Percentiles rank a stretch among this genome's conserved stretches.
Evolutionary conservation across 2,888 invertebrate species (phyloP).

Genomic region (Bellardia pandia): DNA sequence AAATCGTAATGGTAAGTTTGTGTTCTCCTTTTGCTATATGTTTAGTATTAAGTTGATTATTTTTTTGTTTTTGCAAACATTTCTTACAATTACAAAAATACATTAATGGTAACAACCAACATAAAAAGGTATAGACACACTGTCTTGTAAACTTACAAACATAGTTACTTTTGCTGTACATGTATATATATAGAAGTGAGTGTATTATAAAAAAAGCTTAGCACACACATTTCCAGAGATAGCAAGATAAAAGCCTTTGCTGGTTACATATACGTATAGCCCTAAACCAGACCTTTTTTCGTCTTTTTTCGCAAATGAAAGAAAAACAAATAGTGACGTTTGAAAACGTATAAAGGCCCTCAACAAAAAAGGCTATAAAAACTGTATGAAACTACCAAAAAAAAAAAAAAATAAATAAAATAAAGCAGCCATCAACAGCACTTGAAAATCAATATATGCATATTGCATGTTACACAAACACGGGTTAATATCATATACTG

Average conservation of each 20-base stretch:
- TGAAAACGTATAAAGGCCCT: neutral
- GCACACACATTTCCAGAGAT: neutral
- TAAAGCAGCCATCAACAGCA: conserved; percentile 10
- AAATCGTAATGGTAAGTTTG: conserved; percentile 97
- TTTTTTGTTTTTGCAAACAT: neutral
- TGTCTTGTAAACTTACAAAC: neutral
- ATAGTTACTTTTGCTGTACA: neutral
- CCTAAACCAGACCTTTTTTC: conserved; percentile 17
- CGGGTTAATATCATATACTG: neutral
- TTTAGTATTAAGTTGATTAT: neutral
- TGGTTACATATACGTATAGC: conserved; percentile 6
- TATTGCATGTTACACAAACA: neutral
- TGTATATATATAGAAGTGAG: neutral
- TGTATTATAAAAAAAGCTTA: neutral
- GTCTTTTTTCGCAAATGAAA: neutral
- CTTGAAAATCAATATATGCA: conserved; percentile 23
- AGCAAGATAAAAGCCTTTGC: conserved; percentile 54
- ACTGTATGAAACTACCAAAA: neutral
- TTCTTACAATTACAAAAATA: conserved; percentile 4
- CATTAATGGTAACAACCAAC: conserved; percentile 28
- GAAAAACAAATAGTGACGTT: neutral
- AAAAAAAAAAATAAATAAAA: neutral
- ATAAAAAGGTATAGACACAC: conserved; percentile 7
- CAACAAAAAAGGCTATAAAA: neutral
- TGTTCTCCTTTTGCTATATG: neutral